Evolutionary conservation across 1,140 invertebrate species (phyloP).

Genomic region (Saccostrea glomerata): DNA sequence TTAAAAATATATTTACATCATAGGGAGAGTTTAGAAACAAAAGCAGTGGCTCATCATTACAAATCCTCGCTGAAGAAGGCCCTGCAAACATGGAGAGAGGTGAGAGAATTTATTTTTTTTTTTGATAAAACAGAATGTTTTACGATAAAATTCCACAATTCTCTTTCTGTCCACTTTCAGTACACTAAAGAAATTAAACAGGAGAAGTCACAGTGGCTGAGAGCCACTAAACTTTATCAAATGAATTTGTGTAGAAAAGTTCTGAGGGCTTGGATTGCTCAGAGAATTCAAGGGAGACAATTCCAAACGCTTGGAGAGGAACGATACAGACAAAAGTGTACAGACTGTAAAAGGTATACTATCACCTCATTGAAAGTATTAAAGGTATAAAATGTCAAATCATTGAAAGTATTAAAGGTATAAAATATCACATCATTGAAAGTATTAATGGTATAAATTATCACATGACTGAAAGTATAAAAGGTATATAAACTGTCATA

Average conservation of each 20-base stretch:
- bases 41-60: neutral
- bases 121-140: neutral
- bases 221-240: conserved; percentile 53
- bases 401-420: too few species aligned
- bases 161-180: neutral
- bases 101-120: neutral
- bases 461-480: too few species aligned
- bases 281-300: conserved; percentile 55
- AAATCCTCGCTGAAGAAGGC: neutral
- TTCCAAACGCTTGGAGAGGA: conserved; percentile 54
- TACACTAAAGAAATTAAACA: conserved; percentile 48
- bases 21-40: neutral
- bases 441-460: too few species aligned
- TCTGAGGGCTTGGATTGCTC: conserved; percentile 53
- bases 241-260: conserved; percentile 53
- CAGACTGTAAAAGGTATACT: neutral
- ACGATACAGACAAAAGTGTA: conserved; percentile 61
- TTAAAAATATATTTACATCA: neutral
- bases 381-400: too few species aligned
- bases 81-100: neutral
- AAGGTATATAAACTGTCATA: too few species aligned
- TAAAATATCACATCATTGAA: too few species aligned
- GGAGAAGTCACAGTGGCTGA: conserved; percentile 54
- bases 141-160: neutral
- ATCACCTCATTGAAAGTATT: too few species aligned